Evolutionary conservation across 1,140 invertebrate species (phyloP).

Genomic region (Drosophila pandora): DNA sequence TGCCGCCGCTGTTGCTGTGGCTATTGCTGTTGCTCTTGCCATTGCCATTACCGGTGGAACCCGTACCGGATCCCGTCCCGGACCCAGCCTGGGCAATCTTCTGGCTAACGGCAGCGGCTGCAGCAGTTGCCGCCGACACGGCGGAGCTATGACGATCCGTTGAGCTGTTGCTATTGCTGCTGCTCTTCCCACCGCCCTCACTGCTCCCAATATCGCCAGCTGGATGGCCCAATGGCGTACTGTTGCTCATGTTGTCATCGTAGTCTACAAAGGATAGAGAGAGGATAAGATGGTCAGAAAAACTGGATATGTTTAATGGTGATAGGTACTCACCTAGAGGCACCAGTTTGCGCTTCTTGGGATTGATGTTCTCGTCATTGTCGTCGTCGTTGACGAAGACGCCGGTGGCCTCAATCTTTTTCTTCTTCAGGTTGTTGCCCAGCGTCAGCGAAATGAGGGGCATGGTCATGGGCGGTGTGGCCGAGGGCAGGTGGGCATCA

Average conservation of each 20-base stretch:
- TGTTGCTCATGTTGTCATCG: constrained; percentile 84
- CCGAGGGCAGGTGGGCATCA: constrained; percentile 24
- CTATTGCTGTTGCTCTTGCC: constrained; percentile 16
- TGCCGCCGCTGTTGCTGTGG: constrained; percentile 10
- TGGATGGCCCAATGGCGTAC: constrained; percentile 51
- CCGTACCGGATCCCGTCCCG: constrained; percentile 15
- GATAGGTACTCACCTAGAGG: constrained; percentile 87
- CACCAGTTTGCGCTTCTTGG: constrained; percentile 93
- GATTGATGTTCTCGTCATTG: constrained; percentile 87
- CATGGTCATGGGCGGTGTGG: constrained; percentile 73
- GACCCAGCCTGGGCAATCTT: constrained; percentile 59
- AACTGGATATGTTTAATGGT: too few species aligned
- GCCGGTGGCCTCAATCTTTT: constrained; percentile 93
- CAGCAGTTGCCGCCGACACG: constrained; percentile 70
- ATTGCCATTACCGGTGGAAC: constrained; percentile 28
- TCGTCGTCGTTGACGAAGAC: constrained; percentile 97
- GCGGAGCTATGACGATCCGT: constrained; percentile 70
- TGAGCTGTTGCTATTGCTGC: constrained; percentile 20
- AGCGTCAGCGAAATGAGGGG: constrained; percentile 76
- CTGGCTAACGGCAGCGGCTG: constrained; percentile 72
- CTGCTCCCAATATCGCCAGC: neutral
- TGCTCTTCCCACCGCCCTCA: constrained; percentile 3
- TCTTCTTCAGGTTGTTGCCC: constrained; percentile 86
- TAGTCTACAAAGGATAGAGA: constrained; percentile 85
- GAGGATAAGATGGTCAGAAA: neutral